phyloP scores from a whole-genome alignment of 2,888 invertebrate species.

The Rhagonycha fulva region DNA sequence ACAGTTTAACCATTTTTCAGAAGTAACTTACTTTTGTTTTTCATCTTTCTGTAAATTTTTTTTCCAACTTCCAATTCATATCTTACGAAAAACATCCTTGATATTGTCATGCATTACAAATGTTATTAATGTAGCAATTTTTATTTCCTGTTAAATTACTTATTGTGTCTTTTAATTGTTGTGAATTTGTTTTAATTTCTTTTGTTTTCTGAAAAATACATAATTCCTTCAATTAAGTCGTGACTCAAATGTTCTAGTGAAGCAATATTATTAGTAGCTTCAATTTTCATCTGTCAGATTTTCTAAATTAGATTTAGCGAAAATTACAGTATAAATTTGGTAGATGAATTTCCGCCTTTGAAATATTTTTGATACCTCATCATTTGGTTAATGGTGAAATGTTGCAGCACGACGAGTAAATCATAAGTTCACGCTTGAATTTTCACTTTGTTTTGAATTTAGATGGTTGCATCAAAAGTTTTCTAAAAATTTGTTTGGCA shows the following conservation, averaged over 20 bases:
- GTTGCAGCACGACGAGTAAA: not conserved
- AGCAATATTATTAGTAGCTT: not conserved
- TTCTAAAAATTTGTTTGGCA: not conserved
- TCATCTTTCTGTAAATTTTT: not conserved
- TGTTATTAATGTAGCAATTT: not conserved
- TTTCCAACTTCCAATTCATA: not conserved
- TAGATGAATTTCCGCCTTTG: not conserved
- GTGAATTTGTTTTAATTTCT: not conserved
- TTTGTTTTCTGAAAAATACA: not conserved
- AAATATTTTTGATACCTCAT: not conserved
- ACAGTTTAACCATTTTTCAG: not conserved
- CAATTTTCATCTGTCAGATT: not conserved
- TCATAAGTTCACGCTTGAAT: not conserved
- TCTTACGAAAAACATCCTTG: not conserved
- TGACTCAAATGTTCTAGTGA: not conserved
- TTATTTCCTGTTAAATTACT: not conserved
- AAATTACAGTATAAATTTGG: not conserved
- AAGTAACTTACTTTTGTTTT: not conserved
- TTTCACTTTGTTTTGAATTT: not conserved
- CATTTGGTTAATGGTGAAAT: not conserved
- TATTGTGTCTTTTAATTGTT: not conserved
- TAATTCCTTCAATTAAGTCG: not conserved
- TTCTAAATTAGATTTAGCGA: not conserved
- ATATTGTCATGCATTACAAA: not conserved
- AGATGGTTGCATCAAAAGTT: not conserved